Base-by-base conservation (phyloP, 2,797 vertebrate species). In the Echeneis naucrates region DNA sequence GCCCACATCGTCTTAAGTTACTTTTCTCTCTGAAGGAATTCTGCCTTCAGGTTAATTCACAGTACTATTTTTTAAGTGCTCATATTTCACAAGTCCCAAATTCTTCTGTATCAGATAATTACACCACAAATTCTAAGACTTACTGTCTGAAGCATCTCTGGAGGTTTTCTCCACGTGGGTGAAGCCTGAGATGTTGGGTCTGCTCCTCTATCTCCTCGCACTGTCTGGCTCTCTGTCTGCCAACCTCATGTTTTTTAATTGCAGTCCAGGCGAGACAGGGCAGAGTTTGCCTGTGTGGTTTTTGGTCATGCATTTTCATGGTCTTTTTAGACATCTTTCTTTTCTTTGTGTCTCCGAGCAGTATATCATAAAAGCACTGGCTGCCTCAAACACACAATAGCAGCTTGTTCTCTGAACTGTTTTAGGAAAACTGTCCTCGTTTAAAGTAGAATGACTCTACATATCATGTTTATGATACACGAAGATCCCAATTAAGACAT, bases 171-270 rank as follows among this genome's bases (percentile, higher is more conserved):
- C 33, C 52, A 27, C 37, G 66, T 30, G 68, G 68, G 53, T 73
- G 53, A 37, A 66, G 45, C 26, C 74, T 82, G 87, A 75, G 86
- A 80, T 82, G 81, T 70, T 77, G 58, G 37, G 48, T 48, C 27
- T 16, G 38, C 33, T 70, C 58, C 40, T 0, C 54, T 82, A 82
- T 87, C 87, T 89, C 56, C 80, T 47, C 50, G 76, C 82, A 0
- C 55, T 63, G 83, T 87, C 87, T 88, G 84, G 59, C 51, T 84
- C 61, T 58, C 53, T 81, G 86, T 82, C 86, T 87, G 72, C 27
- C 51, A 0, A 9, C 61, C 70, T 78, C 58, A 24, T 61, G 58
- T 67, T 53, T 75, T 83, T 56, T 82, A 67, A 75, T 37, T 2
- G 53, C 37, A 8, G 60, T 70, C 84, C 71, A 84, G 77, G 47